Conservation (phyloP, 1,140 invertebrate genomes). For the Lepidotrigona ventralis region DNA sequence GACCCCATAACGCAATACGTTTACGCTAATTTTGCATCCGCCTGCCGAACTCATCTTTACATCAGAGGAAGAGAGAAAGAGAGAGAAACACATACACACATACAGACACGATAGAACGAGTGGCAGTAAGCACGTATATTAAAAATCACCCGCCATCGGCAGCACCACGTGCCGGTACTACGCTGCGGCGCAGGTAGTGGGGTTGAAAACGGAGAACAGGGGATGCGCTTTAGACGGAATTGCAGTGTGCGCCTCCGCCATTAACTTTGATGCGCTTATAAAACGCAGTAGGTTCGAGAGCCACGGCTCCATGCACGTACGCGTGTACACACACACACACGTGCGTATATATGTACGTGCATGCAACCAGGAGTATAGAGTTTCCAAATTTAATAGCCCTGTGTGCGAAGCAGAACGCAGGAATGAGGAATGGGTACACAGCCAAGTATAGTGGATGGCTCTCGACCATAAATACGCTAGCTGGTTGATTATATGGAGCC, state of each 20-base stretch:
- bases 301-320: constrained; percentile 2
- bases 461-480: constrained; percentile 69
- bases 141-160: constrained; percentile 5
- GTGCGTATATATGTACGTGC: neutral
- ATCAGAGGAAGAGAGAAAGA: no score
- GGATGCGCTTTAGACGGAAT: constrained; percentile 62
- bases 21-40: neutral
- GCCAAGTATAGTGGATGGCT: constrained; percentile 61
- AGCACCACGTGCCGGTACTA: neutral
- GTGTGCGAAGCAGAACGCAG: constrained; percentile 65
- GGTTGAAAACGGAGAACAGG: constrained; percentile 5
- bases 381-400: constrained; percentile 78
- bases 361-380: constrained; percentile 67
- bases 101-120: no score
- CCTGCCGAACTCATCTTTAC: constrained; percentile 3
- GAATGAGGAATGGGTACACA: constrained; percentile 71
- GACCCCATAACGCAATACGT: neutral
- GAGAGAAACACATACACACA: no score
- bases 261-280: constrained; percentile 77
- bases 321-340: neutral
- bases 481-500: constrained; percentile 73
- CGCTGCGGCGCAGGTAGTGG: constrained; percentile 6
- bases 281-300: constrained; percentile 67
- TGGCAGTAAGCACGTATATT: neutral
- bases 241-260: constrained; percentile 63